Evolutionary conservation across 2,797 vertebrate genomes (phyloP).

Genomic region (Podarcis lilfordi): DNA sequence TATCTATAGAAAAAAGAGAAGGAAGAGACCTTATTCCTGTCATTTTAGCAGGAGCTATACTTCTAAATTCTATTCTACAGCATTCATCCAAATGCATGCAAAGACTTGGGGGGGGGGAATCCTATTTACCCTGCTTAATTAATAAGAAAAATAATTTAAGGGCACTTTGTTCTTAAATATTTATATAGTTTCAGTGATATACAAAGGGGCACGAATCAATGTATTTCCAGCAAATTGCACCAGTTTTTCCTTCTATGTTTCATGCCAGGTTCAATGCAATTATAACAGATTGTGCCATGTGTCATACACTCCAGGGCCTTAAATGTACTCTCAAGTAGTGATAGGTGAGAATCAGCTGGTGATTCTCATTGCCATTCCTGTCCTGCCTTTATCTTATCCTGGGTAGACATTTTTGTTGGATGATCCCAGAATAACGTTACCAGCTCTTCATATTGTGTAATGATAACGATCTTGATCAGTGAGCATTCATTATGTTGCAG

Average conservation of each 20-base stretch:
- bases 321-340: no score
- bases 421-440: no score
- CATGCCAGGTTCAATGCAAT: background rate
- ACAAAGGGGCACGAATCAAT: background rate
- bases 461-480: no score
- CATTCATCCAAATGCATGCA: conserved; percentile 16
- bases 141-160: background rate
- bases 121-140: background rate
- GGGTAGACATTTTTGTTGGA: no score
- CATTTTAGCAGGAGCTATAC: background rate
- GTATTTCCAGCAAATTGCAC: background rate
- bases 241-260: background rate
- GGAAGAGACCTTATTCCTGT: conserved; percentile 46
- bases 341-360: no score
- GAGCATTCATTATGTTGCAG: no score
- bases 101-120: no score
- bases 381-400: no score
- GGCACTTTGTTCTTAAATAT: background rate
- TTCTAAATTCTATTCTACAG: conserved; percentile 33
- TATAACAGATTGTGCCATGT: background rate
- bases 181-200: background rate
- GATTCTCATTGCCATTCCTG: no score
- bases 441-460: no score
- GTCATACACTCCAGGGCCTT: no score
- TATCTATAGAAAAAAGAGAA: conserved; percentile 17